Evolutionary conservation across 2,797 vertebrate genomes (phyloP).

Genomic region (Phoebastria nigripes): DNA sequence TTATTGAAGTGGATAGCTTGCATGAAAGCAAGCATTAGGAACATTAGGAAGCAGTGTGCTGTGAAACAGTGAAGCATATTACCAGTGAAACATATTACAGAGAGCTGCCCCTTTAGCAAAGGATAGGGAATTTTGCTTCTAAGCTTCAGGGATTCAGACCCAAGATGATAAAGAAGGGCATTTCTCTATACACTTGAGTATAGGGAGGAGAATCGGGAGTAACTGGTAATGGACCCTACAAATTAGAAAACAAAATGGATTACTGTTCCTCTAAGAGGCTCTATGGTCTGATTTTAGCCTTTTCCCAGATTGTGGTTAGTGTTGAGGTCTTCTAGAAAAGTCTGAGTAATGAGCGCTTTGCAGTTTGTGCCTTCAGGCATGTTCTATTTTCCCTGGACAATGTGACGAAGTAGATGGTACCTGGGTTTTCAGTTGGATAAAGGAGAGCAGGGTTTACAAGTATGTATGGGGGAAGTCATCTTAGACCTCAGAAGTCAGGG

Average conservation of each 20-base stretch:
- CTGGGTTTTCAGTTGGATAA: neutral
- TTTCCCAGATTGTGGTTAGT: neutral
- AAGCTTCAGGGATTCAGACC: neutral
- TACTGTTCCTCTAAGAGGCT: neutral
- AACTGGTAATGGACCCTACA: neutral
- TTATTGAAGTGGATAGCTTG: slow-evolving; percentile 16
- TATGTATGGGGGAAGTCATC: neutral
- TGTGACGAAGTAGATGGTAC: slow-evolving; percentile 1
- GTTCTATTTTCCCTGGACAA: slow-evolving; percentile 8
- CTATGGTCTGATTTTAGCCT: neutral
- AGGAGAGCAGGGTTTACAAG: neutral
- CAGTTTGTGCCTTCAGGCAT: neutral
- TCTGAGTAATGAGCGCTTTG: neutral
- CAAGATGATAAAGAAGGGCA: neutral
- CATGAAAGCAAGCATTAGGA: neutral
- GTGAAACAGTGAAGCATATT: neutral
- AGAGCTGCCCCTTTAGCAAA: neutral
- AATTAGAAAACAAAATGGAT: neutral
- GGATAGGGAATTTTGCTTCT: slow-evolving; percentile 2
- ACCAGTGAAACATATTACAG: neutral
- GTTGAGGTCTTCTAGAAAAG: slow-evolving; percentile 9
- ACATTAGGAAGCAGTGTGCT: slow-evolving; percentile 10
- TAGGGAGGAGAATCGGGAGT: neutral
- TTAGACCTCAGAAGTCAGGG: neutral
- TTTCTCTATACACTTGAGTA: neutral